phyloP scores from a whole-genome alignment of 2,113 vertebrate species.

The Strigops habroptila region DNA sequence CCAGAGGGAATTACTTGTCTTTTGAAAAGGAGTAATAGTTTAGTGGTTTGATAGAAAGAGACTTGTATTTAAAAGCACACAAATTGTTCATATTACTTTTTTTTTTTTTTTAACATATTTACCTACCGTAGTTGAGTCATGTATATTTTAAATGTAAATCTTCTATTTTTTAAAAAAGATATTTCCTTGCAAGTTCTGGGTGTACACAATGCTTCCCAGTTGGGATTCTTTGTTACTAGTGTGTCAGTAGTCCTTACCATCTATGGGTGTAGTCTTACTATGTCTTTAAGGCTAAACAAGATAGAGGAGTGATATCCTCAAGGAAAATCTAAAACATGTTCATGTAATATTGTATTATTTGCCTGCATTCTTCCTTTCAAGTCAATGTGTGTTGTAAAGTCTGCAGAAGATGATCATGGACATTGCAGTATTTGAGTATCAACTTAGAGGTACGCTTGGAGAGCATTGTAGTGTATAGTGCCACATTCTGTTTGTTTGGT shows the following conservation, averaged over 20 bases:
- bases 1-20: background rate
- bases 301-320: background rate
- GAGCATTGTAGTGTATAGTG: background rate
- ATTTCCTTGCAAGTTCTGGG: background rate
- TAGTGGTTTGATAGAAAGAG: background rate
- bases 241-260: background rate
- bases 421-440: background rate
- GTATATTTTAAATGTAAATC: background rate
- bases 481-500: background rate
- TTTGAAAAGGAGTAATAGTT: background rate
- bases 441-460: background rate
- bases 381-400: background rate
- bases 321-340: background rate
- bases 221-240: background rate
- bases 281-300: background rate
- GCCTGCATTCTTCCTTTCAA: background rate
- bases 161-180: background rate
- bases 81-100: background rate
- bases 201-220: background rate
- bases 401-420: background rate
- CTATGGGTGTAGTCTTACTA: background rate
- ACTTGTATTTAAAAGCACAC: background rate
- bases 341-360: background rate
- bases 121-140: background rate
- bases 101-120: background rate